These are phyloP conservation scores for Pteruthius melanotis DNA, from an alignment of 2,113 vertebrate species.

Conservation along the genomic window DNA sequence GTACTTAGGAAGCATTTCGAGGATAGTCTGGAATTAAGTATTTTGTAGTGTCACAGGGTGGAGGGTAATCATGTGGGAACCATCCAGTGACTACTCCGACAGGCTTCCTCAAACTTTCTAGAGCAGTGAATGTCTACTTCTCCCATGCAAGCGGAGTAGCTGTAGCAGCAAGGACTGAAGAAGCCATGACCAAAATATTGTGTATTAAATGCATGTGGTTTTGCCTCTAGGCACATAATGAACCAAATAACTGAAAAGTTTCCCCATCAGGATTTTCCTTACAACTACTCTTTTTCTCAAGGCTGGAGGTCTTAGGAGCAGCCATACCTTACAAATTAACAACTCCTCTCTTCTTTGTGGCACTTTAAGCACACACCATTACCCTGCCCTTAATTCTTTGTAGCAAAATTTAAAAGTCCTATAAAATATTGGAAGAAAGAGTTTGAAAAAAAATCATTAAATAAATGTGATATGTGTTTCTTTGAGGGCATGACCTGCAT, in stretches of 20 bases:
- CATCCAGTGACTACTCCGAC: background rate
- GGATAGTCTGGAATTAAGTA: background rate
- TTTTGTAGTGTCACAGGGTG: background rate
- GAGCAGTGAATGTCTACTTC: background rate
- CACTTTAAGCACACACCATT: conserved; percentile 8
- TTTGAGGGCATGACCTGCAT: background rate
- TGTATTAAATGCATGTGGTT: conserved; percentile 34
- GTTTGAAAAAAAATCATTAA: background rate
- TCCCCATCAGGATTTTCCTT: conserved; percentile 8
- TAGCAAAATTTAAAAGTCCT: background rate
- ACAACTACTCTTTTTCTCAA: conserved; percentile 13
- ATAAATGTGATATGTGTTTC: background rate
- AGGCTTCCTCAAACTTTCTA: background rate
- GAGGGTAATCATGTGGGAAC: background rate
- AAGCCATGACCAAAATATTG: background rate
- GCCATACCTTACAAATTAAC: conserved; percentile 42
- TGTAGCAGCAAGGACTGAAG: background rate
- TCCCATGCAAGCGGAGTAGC: accelerated
- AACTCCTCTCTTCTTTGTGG: background rate
- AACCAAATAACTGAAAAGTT: conserved; percentile 37
- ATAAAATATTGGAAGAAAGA: conserved; percentile 1
- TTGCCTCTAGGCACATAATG: conserved; percentile 19
- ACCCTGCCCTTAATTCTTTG: conserved; percentile 7
- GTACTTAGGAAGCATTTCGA: background rate
- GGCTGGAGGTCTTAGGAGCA: conserved; percentile 42